Evolutionary conservation across 1,140 invertebrate species (phyloP), one percentile per base, ranked within the genome.

Genomic region (Bradysia coprophila): DNA sequence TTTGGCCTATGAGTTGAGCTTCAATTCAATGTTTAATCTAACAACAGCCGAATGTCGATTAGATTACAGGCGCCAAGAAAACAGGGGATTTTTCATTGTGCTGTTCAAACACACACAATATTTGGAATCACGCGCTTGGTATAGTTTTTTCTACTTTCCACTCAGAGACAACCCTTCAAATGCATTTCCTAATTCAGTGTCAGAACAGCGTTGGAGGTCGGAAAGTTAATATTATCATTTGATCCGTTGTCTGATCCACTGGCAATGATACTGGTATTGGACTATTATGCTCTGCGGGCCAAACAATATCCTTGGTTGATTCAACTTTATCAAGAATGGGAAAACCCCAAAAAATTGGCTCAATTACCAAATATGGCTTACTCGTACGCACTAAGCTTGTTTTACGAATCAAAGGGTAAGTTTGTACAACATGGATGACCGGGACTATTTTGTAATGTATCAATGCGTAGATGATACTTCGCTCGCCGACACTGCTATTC

Each of bases 331-430:
- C 60, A 75, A 16, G 67, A 74, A 48, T 80, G 75, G 73, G 75
- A 81, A 52, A 49, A 58, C 10, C 52, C 59, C 4, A 72, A 76
- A 42, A 84, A 89, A 64, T 63, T 89, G 4, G 71, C 69, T 18
- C 81, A 86, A 53, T 60, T 94, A 28, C 89, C 88, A 39, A 94
- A 93, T 54, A 83, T 92, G 68, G 76, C 82, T 0, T 92, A 78
- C 53, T 91, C 86, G 2, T 63, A 82, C 40, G 79, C 89, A 0
- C 55, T 93, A 37, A 83, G 88, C 23, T 64, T 81, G 56, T 82
- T 77, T 65, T 65, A n/a, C n/a, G n/a, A n/a, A n/a, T 77, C 28
- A 31, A 31, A n/a, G n/a, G n/a, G n/a, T n/a, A n/a, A n/a, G n/a
- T n/a, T n/a, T 9, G n/a, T 31, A 42, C 21, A 42, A 32, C 13